These are phyloP conservation scores for Apostichopus parvimensis DNA, from an alignment of 35 echinoderm and acorn worm genomes.

Conservation along the genomic window DNA sequence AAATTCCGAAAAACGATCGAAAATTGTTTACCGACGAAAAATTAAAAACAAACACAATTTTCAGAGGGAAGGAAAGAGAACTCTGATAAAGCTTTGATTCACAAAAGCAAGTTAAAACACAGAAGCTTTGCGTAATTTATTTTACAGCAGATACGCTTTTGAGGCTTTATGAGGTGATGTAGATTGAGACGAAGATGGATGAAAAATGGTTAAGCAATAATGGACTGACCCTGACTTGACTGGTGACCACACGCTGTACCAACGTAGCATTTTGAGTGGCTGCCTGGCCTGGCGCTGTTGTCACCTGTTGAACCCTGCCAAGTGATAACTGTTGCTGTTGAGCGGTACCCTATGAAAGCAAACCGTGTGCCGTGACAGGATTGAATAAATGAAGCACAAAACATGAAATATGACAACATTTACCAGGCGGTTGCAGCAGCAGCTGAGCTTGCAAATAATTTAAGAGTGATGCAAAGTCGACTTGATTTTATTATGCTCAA, in stretches of 20 bases:
- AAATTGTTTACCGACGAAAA: too few relatives aligned
- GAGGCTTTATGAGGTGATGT: too few relatives aligned
- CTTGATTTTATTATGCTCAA: too few relatives aligned
- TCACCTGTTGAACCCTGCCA: conserved; percentile 67
- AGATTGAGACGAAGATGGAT: too few relatives aligned
- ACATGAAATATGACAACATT: background rate
- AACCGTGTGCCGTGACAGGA: conserved; percentile 10
- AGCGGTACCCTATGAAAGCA: conserved; percentile 36
- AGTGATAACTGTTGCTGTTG: conserved; percentile 61
- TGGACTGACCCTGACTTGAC: conserved; percentile 66
- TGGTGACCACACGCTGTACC: conserved; percentile 66
- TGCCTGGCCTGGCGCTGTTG: conserved; percentile 29
- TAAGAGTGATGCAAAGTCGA: background rate
- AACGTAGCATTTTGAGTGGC: conserved; percentile 50
- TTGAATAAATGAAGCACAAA: background rate
- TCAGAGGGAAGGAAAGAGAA: too few relatives aligned
- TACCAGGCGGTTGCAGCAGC: background rate
- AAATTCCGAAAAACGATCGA: too few relatives aligned
- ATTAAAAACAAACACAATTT: too few relatives aligned
- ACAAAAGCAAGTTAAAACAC: too few relatives aligned
- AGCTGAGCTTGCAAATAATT: background rate
- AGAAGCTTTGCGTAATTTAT: too few relatives aligned
- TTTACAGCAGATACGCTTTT: too few relatives aligned
- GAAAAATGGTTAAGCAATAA: conserved; percentile 18
- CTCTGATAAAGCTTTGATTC: too few relatives aligned